Conservation (phyloP, 2,797 vertebrate species). For the Peromyscus melanophrys region DNA sequence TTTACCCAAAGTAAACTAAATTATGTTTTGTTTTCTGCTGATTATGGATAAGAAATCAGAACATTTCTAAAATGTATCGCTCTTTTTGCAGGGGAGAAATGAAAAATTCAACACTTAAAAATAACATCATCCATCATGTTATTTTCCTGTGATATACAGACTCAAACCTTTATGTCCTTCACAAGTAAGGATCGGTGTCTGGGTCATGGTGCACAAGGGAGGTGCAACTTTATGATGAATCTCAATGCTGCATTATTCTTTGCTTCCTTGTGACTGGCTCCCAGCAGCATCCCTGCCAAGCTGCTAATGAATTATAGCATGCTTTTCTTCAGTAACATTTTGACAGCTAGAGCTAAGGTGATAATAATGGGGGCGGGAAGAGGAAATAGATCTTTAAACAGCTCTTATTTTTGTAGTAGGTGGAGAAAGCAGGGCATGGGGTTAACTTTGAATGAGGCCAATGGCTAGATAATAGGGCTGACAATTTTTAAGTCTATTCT, state of each 20-base stretch:
- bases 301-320: conserved; percentile 19
- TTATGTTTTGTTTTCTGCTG: conserved; percentile 47
- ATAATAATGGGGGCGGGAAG: conserved; percentile 11
- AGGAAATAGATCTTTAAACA: conserved; percentile 40
- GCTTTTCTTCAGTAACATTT: conserved; percentile 56
- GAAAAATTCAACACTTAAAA: conserved; percentile 44
- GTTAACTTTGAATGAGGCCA: neutral
- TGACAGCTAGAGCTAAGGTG: conserved; percentile 59
- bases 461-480: neutral
- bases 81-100: conserved; percentile 10
- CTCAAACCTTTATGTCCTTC: neutral
- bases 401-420: conserved; percentile 37
- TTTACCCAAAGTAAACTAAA: conserved; percentile 57
- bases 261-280: conserved; percentile 50
- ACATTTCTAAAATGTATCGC: conserved; percentile 53
- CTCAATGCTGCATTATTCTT: conserved; percentile 1
- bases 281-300: conserved; percentile 38
- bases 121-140: neutral
- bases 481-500: conserved; percentile 23
- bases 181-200: conserved; percentile 9
- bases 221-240: neutral
- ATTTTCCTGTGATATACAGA: neutral
- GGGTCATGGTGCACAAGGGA: neutral
- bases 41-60: conserved; percentile 59
- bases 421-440: neutral